Evolutionary conservation across 2,888 invertebrate species (phyloP).

Genomic region (Nineta flava): DNA sequence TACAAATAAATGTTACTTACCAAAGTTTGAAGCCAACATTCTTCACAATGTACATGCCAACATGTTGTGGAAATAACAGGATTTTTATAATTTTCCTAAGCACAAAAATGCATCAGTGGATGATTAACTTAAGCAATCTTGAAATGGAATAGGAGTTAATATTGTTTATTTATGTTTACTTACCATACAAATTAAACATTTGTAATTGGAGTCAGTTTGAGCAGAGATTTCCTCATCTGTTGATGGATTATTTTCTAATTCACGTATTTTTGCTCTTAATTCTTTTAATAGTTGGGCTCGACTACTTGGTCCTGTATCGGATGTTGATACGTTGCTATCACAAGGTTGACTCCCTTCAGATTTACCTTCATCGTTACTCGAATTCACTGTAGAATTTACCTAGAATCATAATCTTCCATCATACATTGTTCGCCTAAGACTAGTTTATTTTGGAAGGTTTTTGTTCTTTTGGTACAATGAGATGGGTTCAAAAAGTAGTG

Average conservation of each 20-base stretch:
- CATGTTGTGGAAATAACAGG: constrained; percentile 51
- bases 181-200: constrained; percentile 63
- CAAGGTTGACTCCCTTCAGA: constrained; percentile 25
- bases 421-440: no score
- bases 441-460: no score
- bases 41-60: constrained; percentile 56
- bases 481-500: no score
- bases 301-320: constrained; percentile 29
- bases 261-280: constrained; percentile 36
- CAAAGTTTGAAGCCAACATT: constrained; percentile 53
- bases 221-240: constrained; percentile 20
- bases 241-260: constrained; percentile 30
- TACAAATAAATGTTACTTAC: constrained; percentile 17
- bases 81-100: constrained; percentile 43
- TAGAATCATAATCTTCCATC: not conserved
- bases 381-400: constrained; percentile 23
- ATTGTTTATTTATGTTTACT: no score
- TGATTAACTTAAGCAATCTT: constrained; percentile 16
- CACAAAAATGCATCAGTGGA: no score
- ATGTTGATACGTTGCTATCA: constrained; percentile 31
- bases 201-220: constrained; percentile 36
- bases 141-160: no score
- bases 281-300: constrained; percentile 36
- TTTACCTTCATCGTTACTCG: constrained; percentile 27
- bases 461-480: no score